Conservation (phyloP, 2,113 vertebrate genomes). For the Andinoacara biseriatus region DNA sequence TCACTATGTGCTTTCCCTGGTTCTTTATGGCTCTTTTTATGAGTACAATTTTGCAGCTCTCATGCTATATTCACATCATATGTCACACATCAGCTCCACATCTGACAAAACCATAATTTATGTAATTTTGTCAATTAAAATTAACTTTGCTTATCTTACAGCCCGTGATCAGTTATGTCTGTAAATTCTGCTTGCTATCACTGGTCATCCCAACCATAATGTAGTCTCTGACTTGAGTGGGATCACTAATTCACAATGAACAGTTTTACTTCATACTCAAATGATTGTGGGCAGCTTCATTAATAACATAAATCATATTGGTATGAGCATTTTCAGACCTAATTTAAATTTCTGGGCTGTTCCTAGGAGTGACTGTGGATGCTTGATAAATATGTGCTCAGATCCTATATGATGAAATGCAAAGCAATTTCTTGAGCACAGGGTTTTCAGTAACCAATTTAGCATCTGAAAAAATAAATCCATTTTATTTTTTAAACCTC, state of each 20-base stretch:
- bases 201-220: not conserved
- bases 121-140: not conserved
- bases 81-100: not conserved
- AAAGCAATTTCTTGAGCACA: conserved; percentile 18
- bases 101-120: not conserved
- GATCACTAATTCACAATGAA: not conserved
- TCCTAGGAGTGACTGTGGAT: not conserved
- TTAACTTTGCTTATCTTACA: not conserved
- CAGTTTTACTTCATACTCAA: not conserved
- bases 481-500: conserved; percentile 7
- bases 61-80: not conserved
- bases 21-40: not conserved
- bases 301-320: conserved; percentile 5
- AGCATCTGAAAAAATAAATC: conserved; percentile 22
- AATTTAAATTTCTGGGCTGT: conserved; percentile 1
- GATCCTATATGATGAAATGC: conserved; percentile 45
- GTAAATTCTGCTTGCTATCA: not conserved
- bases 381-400: not conserved
- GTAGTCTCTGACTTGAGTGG: not conserved
- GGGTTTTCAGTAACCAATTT: not conserved
- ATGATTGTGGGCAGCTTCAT: not conserved
- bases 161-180: not conserved
- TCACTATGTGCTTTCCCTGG: not conserved
- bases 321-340: not conserved
- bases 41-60: not conserved